Base-by-base conservation (phyloP, 2,797 vertebrate genomes). In the Diplodus puntazzo region DNA sequence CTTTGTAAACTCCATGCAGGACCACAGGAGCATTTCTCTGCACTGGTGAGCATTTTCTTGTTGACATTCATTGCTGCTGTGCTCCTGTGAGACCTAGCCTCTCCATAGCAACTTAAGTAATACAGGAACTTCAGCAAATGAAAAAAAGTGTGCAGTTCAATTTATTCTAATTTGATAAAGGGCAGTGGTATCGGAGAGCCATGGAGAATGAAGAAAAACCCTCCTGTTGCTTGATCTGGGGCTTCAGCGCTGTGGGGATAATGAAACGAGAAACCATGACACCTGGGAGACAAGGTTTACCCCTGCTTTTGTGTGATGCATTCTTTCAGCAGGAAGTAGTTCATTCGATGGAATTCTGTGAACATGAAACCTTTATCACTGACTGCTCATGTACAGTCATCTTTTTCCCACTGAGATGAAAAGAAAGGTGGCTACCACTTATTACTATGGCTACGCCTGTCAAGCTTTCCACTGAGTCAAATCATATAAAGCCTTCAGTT, bases 91-190 rank as follows among this genome's bases (percentile, higher is more conserved):
- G 80, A 59, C 64, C 65, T 88, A 88, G 90, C 90, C 92, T 90
- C 92, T 91, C 43, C 20, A 1, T 77, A 85, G 77, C 72, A 82
- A 86, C 85, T 89, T 87, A 90, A 89, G 73, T 86, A 87, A 91
- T 80, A 86, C 89, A 57, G 77, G 87, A 89, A 53, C 80, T 84
- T 76, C 60, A n/a, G 13, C 61, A 59, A 79, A 78, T 81, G 68
- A 67, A 72, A 34, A 34, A 27, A 27, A 62, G 75, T 39, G 49
- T 64, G 81, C 67, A 65, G 76, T 84, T 87, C 88, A 90, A 84
- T 88, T 87, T 89, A 88, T 87, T 91, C 82, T 78, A 82, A 69
- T 83, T 83, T 87, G 75, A 90, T 86, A 80, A 87, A 88, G 70
- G 86, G 75, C 66, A 75, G 75, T 45, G 34, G 77, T 76, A 50